Conservation (phyloP, 2,888 invertebrate species). For the Embidobia sp. region DNA sequence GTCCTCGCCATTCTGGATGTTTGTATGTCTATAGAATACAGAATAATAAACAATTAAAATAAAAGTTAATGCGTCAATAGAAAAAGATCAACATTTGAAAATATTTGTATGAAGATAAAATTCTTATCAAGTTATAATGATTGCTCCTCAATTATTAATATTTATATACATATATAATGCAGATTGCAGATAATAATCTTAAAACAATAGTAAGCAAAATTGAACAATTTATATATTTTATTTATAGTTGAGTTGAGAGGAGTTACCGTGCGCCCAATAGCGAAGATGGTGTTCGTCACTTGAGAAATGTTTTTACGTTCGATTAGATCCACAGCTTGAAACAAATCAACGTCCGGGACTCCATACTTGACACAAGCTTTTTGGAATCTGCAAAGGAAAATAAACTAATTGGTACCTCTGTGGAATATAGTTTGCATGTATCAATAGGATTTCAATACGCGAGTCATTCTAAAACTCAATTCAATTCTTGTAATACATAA, state of each 20-base stretch:
- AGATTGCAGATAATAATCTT: too few species aligned
- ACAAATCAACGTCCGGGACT: constrained; percentile 92
- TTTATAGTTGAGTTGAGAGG: too few species aligned
- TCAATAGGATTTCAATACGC: neutral
- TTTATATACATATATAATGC: too few species aligned
- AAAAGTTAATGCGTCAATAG: too few species aligned
- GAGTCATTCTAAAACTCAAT: neutral
- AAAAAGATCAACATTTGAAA: too few species aligned
- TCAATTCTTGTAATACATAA: constrained; percentile 2
- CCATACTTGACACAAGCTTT: constrained; percentile 92
- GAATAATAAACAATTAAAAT: too few species aligned
- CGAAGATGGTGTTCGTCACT: constrained; percentile 93
- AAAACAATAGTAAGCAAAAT: too few species aligned
- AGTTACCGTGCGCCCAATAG: constrained; percentile 92
- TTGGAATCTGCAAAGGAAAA: constrained; percentile 86
- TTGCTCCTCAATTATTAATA: too few species aligned
- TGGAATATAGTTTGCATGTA: too few species aligned
- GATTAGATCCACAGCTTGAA: constrained; percentile 96
- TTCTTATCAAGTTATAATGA: too few species aligned
- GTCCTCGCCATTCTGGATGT: constrained; percentile 93
- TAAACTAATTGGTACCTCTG: neutral
- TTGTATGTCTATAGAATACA: constrained; percentile 85
- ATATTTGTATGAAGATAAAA: too few species aligned
- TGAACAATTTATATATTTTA: too few species aligned
- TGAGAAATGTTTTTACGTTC: constrained; percentile 94